Evolutionary conservation across 2,888 invertebrate genomes (phyloP), one percentile per base, ranked within the genome.

Genomic region (Epinotia bilunana): DNA sequence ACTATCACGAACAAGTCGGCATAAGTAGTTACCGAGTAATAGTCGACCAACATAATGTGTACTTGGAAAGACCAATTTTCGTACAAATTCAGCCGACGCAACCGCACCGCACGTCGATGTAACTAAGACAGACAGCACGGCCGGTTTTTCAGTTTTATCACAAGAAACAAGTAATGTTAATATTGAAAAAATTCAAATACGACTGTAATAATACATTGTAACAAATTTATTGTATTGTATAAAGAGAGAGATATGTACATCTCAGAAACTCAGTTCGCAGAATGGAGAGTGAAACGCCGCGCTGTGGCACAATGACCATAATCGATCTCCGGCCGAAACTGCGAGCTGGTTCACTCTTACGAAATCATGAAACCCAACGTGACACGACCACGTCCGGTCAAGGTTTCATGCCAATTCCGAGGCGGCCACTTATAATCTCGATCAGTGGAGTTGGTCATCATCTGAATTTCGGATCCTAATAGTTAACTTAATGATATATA

Each of bases 291-390:
- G 85, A 82, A 88, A 84, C 85, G 87, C 83, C 84, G 81, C 84
- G 86, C 83, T 84, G 81, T 84, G 85, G 86, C 87, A 90, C 86
- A 89, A 88, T 89, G 87, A 87, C 88, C 89, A 90, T 88, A 90
- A 91, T 89, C 86, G 88, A 88, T 86, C 84, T 84, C 78, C 80
- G 80, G 84, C 83, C 78, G 79, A 78, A 86, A 84, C 86, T 83
- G 86, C 83, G 69, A 69, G 58, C 60, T 23, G 85, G 84, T 83
- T 82, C 85, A 77, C 82, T 80, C 74, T 79, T 91, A 87, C 89
- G 90, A 91, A 91, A 92, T 86, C 86, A 88, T 83, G 82, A 82
- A 83, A 83, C 83, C 85, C 85, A 83, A 85, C 84, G 86, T 87
- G 89, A 87, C 87, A 86, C 85, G 83, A 84, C 87, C 81, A 80